Evolutionary conservation across 2,113 vertebrate species (phyloP), one percentile per base, ranked within the genome.

Genomic region (Sclerurus mexicanus): DNA sequence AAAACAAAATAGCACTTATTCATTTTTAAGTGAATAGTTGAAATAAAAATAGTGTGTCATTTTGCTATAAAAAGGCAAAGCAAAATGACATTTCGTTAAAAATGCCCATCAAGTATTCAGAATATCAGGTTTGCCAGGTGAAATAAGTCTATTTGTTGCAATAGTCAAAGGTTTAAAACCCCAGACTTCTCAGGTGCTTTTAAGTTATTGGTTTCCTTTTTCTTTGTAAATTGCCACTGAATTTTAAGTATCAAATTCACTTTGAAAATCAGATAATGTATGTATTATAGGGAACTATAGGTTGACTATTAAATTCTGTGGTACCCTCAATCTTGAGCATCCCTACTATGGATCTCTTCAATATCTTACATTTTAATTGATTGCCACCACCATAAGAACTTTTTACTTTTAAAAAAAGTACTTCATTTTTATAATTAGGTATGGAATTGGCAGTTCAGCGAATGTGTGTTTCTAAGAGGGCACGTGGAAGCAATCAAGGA

Each of bases 401-500:
- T 91, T 14, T 55, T 59, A 12, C 55, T 59, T 22, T 2, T 1
- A 2, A 33, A 39, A 47, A 17, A 55, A 20, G 5, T 67, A 52
- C 89, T 93, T 15, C 6, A 39, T 87, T 85, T 95, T 96, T 71
- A 55, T 63, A 19, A 95, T 49, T 85, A 99, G 99, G 98, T 99
- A 50, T 99, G 99, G 99, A 98, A 97, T 85, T 99, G 99, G 99
- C 98, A 95, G 10, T 98, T 98, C 33, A 97, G 84, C 0, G 93
- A 98, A 69, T 98, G 93, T 89, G 30, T 97, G 73, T 96, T 98
- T 47, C 97, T 99, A 73, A 94, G 97, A 97, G 99, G 98, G 25
- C 99, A 99, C 94, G 98, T 95, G 77, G 99, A 99, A 97, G 96
- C 98, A 69, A 98, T 99, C 95, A 98, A 99, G 96, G 98, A 98